Base-by-base conservation (phyloP, 2,113 vertebrate species). In the Alosa alosa region DNA sequence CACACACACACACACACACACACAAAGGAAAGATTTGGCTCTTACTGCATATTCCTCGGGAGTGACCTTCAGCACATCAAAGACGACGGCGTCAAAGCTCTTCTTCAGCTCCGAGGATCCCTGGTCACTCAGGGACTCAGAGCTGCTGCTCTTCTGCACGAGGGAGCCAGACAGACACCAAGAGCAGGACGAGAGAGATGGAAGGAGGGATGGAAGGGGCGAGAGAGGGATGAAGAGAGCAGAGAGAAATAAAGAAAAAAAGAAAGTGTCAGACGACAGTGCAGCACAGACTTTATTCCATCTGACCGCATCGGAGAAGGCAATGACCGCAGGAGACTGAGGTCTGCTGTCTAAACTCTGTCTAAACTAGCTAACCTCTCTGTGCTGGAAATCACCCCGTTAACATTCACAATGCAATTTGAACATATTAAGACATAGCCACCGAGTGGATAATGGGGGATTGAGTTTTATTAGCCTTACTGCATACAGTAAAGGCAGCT, bases 31-130 rank as follows among this genome's bases (percentile, higher is more conserved):
- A 84, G 6, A 55, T 82, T 82, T 7, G 0, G 46, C 15, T 89
- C 97, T 97, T 96, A 99, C 98, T 84, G 98, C 98, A 96, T 99
- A 99, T 94, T 99, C 98, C 90, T 99, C 98, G 9, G 98, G 98
- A 8, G 98, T 99, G 88, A 99, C 98, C 94, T 97, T 99, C 60
- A 99, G 94, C 90, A 99, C 96, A 86, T 99, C 98, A 86, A 99
- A 99, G 3, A 99, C 98, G 86, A 99, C 98, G 0, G 98, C 98
- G 91, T 99, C 98, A 90, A 99, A 99, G 92, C 98, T 99, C 93
- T 99, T 99, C 96, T 98, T 99, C 91, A 98, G 91, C 86, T 99
- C 98, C 46, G 94, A 94, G 41, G 97, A 98, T 83, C 95, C 97
- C 90, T 96, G 98, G 86, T 99, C 98, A 92, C 98, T 99, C 93